These are phyloP conservation scores for Hyposoter dolosus DNA, from an alignment of 2,888 invertebrate species.

Conservation along the genomic window DNA sequence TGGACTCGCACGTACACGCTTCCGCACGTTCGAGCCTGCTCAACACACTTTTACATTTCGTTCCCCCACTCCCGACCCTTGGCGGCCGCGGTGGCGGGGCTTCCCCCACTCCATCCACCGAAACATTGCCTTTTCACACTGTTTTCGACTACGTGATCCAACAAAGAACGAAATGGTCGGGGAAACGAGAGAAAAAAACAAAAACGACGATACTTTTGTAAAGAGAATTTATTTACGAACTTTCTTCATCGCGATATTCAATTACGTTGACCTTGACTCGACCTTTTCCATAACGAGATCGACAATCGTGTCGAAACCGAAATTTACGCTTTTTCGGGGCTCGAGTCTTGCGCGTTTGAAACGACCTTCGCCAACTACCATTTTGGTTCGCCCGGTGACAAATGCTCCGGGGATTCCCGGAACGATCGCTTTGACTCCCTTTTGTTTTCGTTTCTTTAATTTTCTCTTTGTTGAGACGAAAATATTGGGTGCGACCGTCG, in stretches of 20 bases:
- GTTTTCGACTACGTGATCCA: background rate
- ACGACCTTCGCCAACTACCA: background rate
- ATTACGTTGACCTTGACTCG: background rate
- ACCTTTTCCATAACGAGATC: background rate
- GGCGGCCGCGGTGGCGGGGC: background rate
- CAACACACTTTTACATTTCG: conserved; percentile 61
- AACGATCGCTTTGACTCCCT: background rate
- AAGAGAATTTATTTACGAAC: background rate
- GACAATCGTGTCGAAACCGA: background rate
- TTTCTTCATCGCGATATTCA: background rate
- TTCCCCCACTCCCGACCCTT: background rate
- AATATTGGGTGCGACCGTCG: background rate
- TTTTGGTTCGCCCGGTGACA: background rate
- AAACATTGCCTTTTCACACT: background rate
- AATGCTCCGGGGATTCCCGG: background rate
- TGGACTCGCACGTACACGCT: conserved; percentile 20
- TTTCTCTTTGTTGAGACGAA: background rate
- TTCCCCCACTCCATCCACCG: background rate
- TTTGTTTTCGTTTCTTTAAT: background rate
- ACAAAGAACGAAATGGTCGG: background rate
- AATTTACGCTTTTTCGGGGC: background rate
- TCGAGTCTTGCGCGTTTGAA: background rate
- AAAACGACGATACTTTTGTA: background rate
- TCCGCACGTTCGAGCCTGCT: conserved; percentile 31
- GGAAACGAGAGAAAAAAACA: background rate